Evolutionary conservation across 2,113 vertebrate species (phyloP).

Genomic region (Fukomys damarensis): DNA sequence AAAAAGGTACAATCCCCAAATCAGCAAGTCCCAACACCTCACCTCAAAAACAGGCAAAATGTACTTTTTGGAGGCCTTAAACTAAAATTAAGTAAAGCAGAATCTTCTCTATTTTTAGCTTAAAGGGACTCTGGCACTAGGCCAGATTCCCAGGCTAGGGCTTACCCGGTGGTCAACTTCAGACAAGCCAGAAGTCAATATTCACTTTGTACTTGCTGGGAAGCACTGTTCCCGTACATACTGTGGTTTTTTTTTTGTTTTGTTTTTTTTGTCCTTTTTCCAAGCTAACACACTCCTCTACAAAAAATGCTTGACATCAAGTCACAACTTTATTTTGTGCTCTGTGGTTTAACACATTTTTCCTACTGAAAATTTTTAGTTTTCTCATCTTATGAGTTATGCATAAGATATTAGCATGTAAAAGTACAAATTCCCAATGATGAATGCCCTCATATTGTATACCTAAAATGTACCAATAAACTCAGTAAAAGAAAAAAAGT

Average conservation of each 20-base stretch:
- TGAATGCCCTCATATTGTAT: no score
- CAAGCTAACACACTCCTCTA: not conserved
- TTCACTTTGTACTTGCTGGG: not conserved
- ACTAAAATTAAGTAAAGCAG: conserved; percentile 74
- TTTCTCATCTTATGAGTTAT: conserved; percentile 23
- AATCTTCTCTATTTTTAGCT: conserved; percentile 75
- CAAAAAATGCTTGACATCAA: not conserved
- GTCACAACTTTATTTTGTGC: not conserved
- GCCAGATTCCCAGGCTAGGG: conserved; percentile 64
- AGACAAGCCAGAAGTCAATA: conserved; percentile 34
- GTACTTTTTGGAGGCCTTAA: conserved; percentile 51
- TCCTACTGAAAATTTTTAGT: not conserved
- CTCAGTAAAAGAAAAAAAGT: not conserved
- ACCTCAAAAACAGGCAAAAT: conserved; percentile 58
- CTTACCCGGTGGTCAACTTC: conserved; percentile 67
- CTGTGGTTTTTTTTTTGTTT: not conserved
- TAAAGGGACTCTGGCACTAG: conserved; percentile 48
- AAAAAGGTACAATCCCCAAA: conserved; percentile 61
- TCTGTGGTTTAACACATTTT: conserved; percentile 27
- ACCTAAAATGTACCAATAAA: no score
- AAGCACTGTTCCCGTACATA: not conserved
- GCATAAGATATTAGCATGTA: no score
- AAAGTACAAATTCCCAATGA: no score
- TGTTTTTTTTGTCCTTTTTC: not conserved
- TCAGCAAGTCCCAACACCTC: conserved; percentile 52